Percentiles rank a stretch among this genome's conserved stretches.
Conservation (phyloP, 1,140 invertebrate genomes). For the Anoplophora glabripennis region DNA sequence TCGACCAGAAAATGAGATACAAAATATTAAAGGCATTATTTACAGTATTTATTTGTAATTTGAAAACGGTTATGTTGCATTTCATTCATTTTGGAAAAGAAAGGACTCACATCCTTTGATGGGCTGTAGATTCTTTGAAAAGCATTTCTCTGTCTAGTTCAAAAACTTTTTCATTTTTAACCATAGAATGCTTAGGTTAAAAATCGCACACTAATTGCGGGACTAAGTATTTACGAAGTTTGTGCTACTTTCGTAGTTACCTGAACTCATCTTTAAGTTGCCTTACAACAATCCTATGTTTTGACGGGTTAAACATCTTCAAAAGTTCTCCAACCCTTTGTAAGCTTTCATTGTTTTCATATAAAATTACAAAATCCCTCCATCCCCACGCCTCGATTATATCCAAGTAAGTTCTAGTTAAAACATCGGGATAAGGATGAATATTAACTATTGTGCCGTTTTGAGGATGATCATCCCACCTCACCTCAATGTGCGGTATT, state of each 20-base stretch:
- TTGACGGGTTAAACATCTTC: slow-evolving; percentile 61
- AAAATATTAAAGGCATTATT: no score
- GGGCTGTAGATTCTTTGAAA: no score
- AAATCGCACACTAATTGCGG: no score
- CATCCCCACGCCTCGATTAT: slow-evolving; percentile 64
- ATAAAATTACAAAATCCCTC: slow-evolving; percentile 82
- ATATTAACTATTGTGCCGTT: slow-evolving; percentile 11
- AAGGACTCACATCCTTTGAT: no score
- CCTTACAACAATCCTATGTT: slow-evolving; percentile 33
- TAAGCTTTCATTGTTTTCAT: slow-evolving; percentile 76
- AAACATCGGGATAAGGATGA: slow-evolving; percentile 15
- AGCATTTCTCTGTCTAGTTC: no score
- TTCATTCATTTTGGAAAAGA: no score
- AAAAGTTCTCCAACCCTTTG: slow-evolving; percentile 73
- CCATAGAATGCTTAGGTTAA: no score
- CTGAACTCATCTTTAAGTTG: slow-evolving; percentile 9
- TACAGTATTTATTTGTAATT: no score
- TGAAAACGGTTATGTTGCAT: no score
- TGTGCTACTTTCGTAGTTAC: neutral
- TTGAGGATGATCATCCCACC: slow-evolving; percentile 17
- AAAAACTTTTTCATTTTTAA: no score
- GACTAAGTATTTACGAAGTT: no score
- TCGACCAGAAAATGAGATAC: no score
- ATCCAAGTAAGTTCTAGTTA: slow-evolving; percentile 13
- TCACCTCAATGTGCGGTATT: slow-evolving; percentile 64